Base-by-base conservation (phyloP, 2,888 invertebrate species). In the Notocelia uddmanniana region DNA sequence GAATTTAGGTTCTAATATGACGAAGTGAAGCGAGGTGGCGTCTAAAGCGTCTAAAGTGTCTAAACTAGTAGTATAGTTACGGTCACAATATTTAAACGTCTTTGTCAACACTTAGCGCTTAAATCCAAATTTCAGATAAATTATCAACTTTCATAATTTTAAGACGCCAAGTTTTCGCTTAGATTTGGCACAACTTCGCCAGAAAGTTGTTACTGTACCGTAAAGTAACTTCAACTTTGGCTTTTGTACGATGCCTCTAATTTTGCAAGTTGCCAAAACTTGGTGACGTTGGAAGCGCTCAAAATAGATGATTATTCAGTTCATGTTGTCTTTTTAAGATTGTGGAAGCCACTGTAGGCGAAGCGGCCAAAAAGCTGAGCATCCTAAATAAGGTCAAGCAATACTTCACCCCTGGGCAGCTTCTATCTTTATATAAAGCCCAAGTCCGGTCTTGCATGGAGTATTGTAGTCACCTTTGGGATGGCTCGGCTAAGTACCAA, bases 201-300 rank as follows among this genome's bases (percentile, higher is more conserved):
- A 45, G 45, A 23, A 45, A 64, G 64, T 66, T 23, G 48, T 63
- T 48, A 55, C 54, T 54, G 37, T 69, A 19, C 50, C 10, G 50
- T 11, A 19, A 64, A 71, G 21, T 67, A 64, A 70, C 71, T 60
- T 57, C 37, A 58, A 70, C 66, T 60, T 57, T 69, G 13, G 41
- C 71, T 71, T 71, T 71, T 67, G 71, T 71, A 45, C 31, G 18
- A 59, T 31, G 59, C 34, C 59, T 31, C 54, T 71, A 66, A 67
- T 67, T 71, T 58, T 13, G 52, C 45, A 66, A 71, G 59, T 66
- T 66, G 66, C 45, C 52, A 34, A 52, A 34, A 48, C 37, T 54
- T 26, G 15, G 54, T 41, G 52, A 59, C 64, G 69, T 70, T 70
- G 52, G 63, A 57, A 19, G 37, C 37, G 50, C 15, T 37, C 41